These are phyloP conservation scores for Rhogogaster chlorosoma DNA, from an alignment of 2,888 invertebrate genomes.

Conservation along the genomic window DNA sequence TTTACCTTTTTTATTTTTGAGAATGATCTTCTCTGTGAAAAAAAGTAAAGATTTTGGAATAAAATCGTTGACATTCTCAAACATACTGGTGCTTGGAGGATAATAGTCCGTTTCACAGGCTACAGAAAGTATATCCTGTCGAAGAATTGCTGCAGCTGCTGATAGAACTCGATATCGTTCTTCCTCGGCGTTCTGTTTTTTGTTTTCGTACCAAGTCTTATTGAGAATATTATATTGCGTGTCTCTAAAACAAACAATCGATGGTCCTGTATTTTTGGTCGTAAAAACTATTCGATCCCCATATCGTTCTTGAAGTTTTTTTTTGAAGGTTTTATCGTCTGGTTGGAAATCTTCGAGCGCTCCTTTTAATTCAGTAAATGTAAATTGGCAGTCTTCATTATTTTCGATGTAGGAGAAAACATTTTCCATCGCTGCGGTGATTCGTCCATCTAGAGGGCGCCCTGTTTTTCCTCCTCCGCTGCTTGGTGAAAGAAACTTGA, in stretches of 20 bases:
- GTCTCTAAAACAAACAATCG: slow-evolving; percentile 36
- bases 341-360: background rate
- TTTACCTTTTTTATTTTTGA: slow-evolving; percentile 29
- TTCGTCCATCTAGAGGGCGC: slow-evolving; percentile 68
- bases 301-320: slow-evolving; percentile 20
- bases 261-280: slow-evolving; percentile 34
- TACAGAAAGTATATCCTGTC: slow-evolving; percentile 38
- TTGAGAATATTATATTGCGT: slow-evolving; percentile 42
- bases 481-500: slow-evolving; percentile 65
- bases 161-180: slow-evolving; percentile 19
- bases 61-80: slow-evolving; percentile 79
- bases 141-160: slow-evolving; percentile 39
- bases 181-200: slow-evolving; percentile 18
- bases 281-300: slow-evolving; percentile 47
- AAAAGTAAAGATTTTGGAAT: slow-evolving; percentile 57
- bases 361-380: slow-evolving; percentile 45
- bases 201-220: slow-evolving; percentile 28
- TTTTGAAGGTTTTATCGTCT: slow-evolving; percentile 46
- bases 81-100: slow-evolving; percentile 16
- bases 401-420: slow-evolving; percentile 63
- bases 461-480: slow-evolving; percentile 68
- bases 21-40: slow-evolving; percentile 53
- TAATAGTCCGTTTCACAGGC: slow-evolving; percentile 40
- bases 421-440: slow-evolving; percentile 69
- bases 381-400: too few relatives aligned